Evolutionary conservation across 2,888 invertebrate species (phyloP).

Genomic region (Agrypnus murinus): DNA sequence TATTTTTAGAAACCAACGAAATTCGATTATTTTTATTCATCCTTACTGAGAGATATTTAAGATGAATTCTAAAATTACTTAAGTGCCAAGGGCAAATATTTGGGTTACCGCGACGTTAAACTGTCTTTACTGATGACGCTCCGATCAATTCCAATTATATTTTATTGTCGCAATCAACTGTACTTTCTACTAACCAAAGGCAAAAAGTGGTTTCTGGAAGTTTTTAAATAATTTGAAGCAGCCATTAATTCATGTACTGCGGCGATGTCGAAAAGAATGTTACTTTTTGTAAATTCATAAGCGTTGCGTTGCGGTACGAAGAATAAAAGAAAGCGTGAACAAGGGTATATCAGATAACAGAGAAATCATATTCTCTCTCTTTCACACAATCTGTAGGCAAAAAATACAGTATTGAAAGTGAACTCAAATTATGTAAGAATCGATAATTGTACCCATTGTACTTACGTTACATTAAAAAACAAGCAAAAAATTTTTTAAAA

Average conservation of each 20-base stretch:
- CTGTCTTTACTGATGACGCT: constrained; percentile 2
- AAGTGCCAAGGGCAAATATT: constrained; percentile 33
- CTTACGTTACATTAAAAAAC: too few species aligned
- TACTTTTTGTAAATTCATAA: too few species aligned
- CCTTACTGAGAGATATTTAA: background rate
- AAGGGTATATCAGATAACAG: background rate
- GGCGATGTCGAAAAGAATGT: too few species aligned
- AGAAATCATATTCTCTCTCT: constrained; percentile 4
- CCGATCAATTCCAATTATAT: constrained; percentile 9
- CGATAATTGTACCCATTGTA: too few species aligned
- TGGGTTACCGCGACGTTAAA: constrained; percentile 22
- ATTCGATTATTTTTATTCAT: too few species aligned
- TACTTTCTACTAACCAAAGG: background rate
- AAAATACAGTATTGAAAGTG: too few species aligned
- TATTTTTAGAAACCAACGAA: too few species aligned
- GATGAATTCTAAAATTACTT: constrained; percentile 23
- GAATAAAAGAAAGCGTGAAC: background rate
- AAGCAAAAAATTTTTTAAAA: too few species aligned
- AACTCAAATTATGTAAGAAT: too few species aligned
- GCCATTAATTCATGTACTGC: too few species aligned
- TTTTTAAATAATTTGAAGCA: too few species aligned
- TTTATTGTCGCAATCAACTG: constrained; percentile 11
- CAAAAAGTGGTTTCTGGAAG: background rate
- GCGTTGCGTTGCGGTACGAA: background rate
- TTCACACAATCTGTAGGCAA: too few species aligned